Evolutionary conservation across 1,140 invertebrate species (phyloP).

Genomic region (Cotesia chilonis): DNA sequence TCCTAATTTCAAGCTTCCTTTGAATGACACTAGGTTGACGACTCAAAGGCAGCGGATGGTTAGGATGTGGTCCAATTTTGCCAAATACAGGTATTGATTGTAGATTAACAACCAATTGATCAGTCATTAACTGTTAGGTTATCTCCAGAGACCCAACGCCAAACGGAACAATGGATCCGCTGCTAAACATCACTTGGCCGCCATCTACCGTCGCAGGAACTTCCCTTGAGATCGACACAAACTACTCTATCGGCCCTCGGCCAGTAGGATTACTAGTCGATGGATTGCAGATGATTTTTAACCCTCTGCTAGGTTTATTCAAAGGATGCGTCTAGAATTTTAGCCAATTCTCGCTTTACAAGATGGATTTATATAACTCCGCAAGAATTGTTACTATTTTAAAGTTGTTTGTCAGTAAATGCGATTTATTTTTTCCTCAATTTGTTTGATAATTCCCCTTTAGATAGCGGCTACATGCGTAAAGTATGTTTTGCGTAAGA

Average conservation of each 20-base stretch:
- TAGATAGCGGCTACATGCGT: no score
- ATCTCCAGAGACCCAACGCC: not conserved
- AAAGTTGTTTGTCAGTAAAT: no score
- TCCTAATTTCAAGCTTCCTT: not conserved
- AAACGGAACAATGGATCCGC: not conserved
- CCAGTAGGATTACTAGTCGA: not conserved
- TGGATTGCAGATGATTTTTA: not conserved
- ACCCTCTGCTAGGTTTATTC: not conserved
- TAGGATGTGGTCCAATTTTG: constrained; percentile 18
- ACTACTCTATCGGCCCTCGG: not conserved
- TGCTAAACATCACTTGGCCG: constrained; percentile 21
- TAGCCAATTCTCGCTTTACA: no score
- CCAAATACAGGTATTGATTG: not conserved
- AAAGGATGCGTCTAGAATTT: no score
- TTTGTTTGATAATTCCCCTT: no score
- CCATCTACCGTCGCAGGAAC: not conserved
- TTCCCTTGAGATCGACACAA: not conserved
- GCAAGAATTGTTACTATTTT: no score
- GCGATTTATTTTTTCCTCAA: no score
- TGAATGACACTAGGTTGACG: not conserved
- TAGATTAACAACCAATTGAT: no score
- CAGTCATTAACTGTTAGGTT: no score
- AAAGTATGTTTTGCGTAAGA: no score
- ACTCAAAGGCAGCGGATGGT: not conserved
- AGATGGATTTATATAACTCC: no score